Evolutionary conservation across 1,140 invertebrate species (phyloP), one percentile per base, ranked within the genome.

Genomic region (Apis mellifera): DNA sequence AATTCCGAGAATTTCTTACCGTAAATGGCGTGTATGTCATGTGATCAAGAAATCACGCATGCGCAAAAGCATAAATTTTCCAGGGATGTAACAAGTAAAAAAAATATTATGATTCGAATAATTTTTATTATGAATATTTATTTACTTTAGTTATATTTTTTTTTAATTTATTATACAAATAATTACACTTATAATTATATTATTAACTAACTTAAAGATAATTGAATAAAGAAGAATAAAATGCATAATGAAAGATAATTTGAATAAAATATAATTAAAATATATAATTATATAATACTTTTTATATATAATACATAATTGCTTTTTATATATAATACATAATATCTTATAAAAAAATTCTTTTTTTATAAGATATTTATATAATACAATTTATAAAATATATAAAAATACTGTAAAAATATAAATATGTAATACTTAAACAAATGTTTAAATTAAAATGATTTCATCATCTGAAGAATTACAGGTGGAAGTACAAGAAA

Each of bases 401-500:
- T 86, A 68, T 64, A 86, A 85, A 83, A 86, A 85, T 86, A 86
- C 74, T 83, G 62, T 50, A 15, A 15, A 2, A 50, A 59, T 52
- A 26, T 55, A 54, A 54, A 64, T 54, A 64, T 42, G 2, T 8
- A 32, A 75, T 75, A 66, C 17, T 48, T 57, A 66, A 78, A 52
- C 23, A 66, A 83, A 73, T 19, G n/a, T 32, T 79, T 32, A 32
- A n/a, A 17, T 79, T 11, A 83, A 42, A 72, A 57, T 17, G 62
- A 66, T 32, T 74, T 78, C 50, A 88, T 74, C 2, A 52, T 65
- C 23, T 70, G 87, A 55, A 96, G 93, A 91, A 96, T 95, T 82
- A 96, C 72, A 74, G 96, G 96, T 66, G 97, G 97, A 93, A 96
- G 94, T 65, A 97, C 90, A 70, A 97, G 94, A 65, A 95, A 93